A percentile compares a stretch with the other conserved stretches of the same genome.
These are phyloP conservation scores for Glaucomys volans DNA, from an alignment of 2,113 vertebrate species.

Conservation along the genomic window DNA sequence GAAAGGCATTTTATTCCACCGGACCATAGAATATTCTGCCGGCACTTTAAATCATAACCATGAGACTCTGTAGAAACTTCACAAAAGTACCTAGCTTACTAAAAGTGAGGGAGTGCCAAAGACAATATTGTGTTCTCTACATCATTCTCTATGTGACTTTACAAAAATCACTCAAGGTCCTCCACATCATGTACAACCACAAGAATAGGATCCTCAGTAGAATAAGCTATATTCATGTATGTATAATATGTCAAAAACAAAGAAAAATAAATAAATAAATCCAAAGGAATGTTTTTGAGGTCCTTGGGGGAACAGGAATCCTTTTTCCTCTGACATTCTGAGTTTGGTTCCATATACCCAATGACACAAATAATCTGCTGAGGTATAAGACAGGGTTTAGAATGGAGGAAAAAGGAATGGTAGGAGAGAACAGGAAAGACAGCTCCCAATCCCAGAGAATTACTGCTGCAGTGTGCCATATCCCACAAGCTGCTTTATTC, in stretches of 20 bases:
- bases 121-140: background rate
- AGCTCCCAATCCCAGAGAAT: background rate
- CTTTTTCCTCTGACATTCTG: conserved; percentile 12
- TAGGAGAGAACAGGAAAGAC: background rate
- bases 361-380: background rate
- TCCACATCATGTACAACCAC: background rate
- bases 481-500: background rate
- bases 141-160: background rate
- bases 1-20: background rate
- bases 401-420: background rate
- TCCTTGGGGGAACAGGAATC: background rate
- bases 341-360: background rate
- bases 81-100: background rate
- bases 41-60: background rate
- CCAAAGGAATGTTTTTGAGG: conserved; percentile 21
- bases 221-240: too few species aligned
- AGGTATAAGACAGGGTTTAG: background rate
- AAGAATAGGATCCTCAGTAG: too few species aligned
- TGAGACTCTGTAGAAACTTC: background rate
- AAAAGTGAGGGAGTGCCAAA: background rate
- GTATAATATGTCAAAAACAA: background rate
- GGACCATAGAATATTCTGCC: background rate
- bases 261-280: background rate
- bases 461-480: fast-evolving
- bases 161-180: background rate